phyloP scores from a whole-genome alignment of 30 jellyfish, hydroid and myxozoan genomes.

The Hydractinia echinata region DNA sequence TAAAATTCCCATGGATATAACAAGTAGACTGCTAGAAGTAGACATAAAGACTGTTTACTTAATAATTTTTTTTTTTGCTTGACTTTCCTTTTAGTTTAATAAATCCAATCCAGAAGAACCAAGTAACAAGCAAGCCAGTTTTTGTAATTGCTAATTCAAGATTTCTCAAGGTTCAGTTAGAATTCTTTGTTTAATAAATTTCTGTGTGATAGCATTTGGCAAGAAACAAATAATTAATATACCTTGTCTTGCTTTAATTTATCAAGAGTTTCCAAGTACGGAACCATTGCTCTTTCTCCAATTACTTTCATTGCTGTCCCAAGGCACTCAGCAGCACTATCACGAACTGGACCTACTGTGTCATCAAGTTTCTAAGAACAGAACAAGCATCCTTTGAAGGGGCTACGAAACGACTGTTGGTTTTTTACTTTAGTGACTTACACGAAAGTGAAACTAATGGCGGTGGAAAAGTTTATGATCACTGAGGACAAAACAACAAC shows the following conservation, averaged over 20 bases:
- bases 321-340: constrained; percentile 87
- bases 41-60: too few relatives aligned
- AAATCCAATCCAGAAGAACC: background rate
- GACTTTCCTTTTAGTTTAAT: too few relatives aligned
- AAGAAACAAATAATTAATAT: background rate
- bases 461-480: too few relatives aligned
- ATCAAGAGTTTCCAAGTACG: constrained; percentile 66
- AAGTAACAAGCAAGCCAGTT: background rate
- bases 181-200: background rate
- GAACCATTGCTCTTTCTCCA: constrained; percentile 84
- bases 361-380: constrained; percentile 81
- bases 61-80: too few relatives aligned
- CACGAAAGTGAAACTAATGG: too few relatives aligned
- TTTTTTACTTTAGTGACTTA: background rate
- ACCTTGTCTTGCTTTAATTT: constrained; percentile 81
- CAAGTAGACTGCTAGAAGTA: too few relatives aligned
- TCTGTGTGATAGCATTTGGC: background rate
- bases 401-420: background rate
- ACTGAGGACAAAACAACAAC: too few relatives aligned
- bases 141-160: background rate
- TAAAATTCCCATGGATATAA: too few relatives aligned
- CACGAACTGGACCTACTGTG: constrained; percentile 88
- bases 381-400: background rate
- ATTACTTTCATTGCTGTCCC: constrained; percentile 85
- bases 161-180: too few relatives aligned